These are phyloP conservation scores for Tubulanus polymorphus DNA, from an alignment of 2,888 invertebrate species.

Conservation along the genomic window DNA sequence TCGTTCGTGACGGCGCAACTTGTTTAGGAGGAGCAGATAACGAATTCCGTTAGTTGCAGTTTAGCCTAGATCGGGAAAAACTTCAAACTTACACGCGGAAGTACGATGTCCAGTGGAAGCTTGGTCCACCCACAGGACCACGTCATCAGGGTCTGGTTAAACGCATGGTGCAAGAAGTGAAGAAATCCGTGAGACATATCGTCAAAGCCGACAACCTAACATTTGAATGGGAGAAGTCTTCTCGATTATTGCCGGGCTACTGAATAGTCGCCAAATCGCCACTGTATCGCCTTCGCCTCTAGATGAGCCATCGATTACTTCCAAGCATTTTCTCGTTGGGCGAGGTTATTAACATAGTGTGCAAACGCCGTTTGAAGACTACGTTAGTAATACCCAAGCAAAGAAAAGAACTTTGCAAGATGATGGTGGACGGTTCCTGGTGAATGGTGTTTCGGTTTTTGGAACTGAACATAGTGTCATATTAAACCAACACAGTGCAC, in stretches of 20 bases:
- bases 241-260: neutral
- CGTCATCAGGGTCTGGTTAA: conserved; percentile 1
- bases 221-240: neutral
- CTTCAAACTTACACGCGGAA: neutral
- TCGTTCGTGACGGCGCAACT: conserved; percentile 3
- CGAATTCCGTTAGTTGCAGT: neutral
- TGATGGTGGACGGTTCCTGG: neutral
- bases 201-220: neutral
- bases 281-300: neutral
- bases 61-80: neutral
- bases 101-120: conserved; percentile 1
- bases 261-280: conserved; percentile 1
- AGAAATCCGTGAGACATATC: neutral
- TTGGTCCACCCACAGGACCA: neutral
- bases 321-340: conserved; percentile 4
- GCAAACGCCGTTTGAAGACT: conserved; percentile 3
- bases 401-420: neutral
- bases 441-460: too few species aligned
- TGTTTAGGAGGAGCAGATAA: conserved; percentile 5
- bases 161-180: neutral
- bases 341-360: neutral
- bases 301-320: conserved; percentile 1
- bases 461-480: too few species aligned
- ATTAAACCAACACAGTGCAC: too few species aligned
- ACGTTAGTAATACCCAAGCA: neutral